Evolutionary conservation across 2,797 vertebrate species (phyloP), one percentile per base, ranked within the genome.

Genomic region (Podarcis lilfordi): DNA sequence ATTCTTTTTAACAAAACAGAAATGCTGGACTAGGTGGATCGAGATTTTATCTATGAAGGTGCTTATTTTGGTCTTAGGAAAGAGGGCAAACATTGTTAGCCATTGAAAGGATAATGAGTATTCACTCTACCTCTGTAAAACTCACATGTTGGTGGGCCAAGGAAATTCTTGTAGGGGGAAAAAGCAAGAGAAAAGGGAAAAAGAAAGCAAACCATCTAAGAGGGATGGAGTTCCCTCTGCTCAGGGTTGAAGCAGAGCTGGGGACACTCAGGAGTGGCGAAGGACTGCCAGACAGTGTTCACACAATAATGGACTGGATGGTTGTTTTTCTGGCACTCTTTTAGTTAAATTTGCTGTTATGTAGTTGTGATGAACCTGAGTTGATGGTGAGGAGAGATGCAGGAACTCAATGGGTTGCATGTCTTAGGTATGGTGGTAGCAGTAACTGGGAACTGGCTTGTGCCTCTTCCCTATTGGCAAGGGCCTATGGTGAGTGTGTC

Each of bases 371-470:
- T 37, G 74, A 86, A 64, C 61, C 9, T 29, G 0, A 0, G 78
- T 3, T 55, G 68, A 0, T 0, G 0, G 0, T 61, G 32, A 5
- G 5, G 32, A 1, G 61, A 19, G 0, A 71, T 4, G 29, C 2
- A 0, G 1, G 0, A 1, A 1, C 66, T 19, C 40, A 72, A 3
- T 0, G 1, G 71, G 5, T 50, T 2, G 76, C 35, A 59, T 0
- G 0, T 21, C 11, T 50, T 9, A 8, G 72, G 1, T 17, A 9
- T 72, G 9, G 0, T 1, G 32, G 82, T 7, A 8, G 40, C 32
- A 3, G 29, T n/a, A 11, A 1, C 7, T 29, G 77, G 80, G 45
- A 1, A 0, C 0, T 2, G 3, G 83, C 21, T 1, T 5, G 32
- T 3, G 13, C 23, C 17, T 74, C 25, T 1, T 7, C 5, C n/a